These are phyloP conservation scores for Pristis pectinata DNA, from an alignment of 2,797 vertebrate species.

Conservation along the genomic window DNA sequence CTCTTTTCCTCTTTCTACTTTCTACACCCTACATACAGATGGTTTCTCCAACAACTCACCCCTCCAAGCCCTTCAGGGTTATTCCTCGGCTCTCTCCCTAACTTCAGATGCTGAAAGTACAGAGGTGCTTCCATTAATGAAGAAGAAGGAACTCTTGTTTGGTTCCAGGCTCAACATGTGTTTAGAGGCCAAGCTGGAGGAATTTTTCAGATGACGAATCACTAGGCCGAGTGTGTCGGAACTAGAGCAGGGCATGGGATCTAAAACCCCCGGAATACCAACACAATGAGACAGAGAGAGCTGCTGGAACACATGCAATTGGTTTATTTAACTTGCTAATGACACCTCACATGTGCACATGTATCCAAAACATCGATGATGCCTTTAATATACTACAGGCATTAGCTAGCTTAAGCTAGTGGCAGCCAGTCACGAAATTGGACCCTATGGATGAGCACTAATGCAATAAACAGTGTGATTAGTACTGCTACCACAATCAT, in stretches of 20 bases:
- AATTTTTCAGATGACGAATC: background rate
- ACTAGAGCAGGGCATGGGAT: background rate
- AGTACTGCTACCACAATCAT: no score
- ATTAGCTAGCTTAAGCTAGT: no score
- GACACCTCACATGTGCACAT: no score
- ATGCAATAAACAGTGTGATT: no score
- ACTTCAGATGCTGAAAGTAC: background rate
- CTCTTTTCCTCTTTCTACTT: background rate
- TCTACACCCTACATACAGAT: background rate
- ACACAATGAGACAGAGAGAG: no score
- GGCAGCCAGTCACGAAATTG: no score
- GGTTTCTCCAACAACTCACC: background rate
- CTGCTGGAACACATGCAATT: no score
- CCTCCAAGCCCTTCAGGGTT: background rate
- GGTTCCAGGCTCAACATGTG: background rate
- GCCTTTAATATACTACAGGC: no score
- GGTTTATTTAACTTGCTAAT: no score
- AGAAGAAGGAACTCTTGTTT: background rate
- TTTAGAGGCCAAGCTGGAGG: background rate
- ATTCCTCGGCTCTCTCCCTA: background rate
- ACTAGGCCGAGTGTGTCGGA: background rate
- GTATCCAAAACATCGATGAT: no score
- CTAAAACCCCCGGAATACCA: no score
- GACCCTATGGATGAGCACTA: no score
- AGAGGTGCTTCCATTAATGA: background rate